These are phyloP conservation scores for Drosophila lini DNA, from an alignment of 1,140 invertebrate species.

Conservation along the genomic window DNA sequence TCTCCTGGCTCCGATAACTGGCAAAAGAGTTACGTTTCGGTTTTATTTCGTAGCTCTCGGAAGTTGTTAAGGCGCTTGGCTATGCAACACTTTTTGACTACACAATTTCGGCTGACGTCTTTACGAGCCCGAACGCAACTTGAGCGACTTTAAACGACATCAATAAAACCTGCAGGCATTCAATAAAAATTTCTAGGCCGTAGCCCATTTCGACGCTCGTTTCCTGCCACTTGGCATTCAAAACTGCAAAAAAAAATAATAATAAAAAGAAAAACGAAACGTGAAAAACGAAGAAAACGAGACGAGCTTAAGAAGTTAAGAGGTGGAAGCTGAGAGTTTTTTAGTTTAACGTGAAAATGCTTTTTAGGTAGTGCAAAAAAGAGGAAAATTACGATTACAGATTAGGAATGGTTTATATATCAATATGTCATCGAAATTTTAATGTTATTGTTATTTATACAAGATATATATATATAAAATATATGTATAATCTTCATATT, in stretches of 20 bases:
- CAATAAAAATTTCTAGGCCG: conserved; percentile 68
- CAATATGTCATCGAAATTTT: not conserved
- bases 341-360: conserved; percentile 32
- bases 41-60: conserved; percentile 22
- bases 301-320: conserved; percentile 14
- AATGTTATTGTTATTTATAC: not conserved
- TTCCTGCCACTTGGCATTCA: conserved; percentile 60
- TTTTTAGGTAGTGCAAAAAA: conserved; percentile 41
- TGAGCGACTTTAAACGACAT: conserved; percentile 71
- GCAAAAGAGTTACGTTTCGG: conserved; percentile 23
- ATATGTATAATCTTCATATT: too few relatives aligned
- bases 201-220: conserved; percentile 55
- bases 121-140: conserved; percentile 53
- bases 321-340: conserved; percentile 9
- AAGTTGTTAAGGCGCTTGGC: not conserved
- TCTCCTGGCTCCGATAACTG: conserved; percentile 17
- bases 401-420: not conserved
- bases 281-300: conserved; percentile 19
- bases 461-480: too few relatives aligned
- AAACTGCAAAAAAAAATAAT: conserved; percentile 13
- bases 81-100: conserved; percentile 41
- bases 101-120: conserved; percentile 53
- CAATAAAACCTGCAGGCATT: conserved; percentile 67
- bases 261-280: conserved; percentile 6
- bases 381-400: conserved; percentile 14